These are phyloP conservation scores for Hypotaenidia philippensis DNA, from an alignment of 2,797 vertebrate genomes.

Conservation along the genomic window DNA sequence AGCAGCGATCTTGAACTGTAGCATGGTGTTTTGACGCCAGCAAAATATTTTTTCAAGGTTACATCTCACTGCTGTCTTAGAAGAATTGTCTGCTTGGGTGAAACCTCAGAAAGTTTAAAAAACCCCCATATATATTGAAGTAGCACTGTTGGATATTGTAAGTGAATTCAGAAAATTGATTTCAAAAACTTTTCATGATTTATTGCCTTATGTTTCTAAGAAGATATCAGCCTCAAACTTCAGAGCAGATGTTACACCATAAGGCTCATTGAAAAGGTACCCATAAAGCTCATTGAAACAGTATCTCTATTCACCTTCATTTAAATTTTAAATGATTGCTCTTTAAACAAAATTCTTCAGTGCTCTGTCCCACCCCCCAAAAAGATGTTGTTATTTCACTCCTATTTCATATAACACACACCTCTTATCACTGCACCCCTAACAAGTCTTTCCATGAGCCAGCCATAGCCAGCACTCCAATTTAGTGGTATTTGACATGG, in stretches of 20 bases:
- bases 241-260: background rate
- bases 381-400: background rate
- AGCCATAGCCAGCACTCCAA: background rate
- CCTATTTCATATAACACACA: background rate
- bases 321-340: background rate
- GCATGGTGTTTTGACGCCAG: background rate
- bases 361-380: fast-evolving
- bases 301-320: background rate
- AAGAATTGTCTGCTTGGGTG: background rate
- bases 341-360: background rate
- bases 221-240: background rate
- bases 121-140: background rate
- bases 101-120: background rate
- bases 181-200: background rate
- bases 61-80: background rate
- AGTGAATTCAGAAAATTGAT: background rate
- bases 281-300: background rate
- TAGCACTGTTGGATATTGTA: background rate
- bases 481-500: background rate
- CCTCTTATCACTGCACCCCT: background rate
- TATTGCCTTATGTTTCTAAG: background rate
- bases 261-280: too few relatives aligned
- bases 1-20: background rate
- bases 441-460: background rate
- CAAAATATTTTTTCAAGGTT: background rate